These are phyloP conservation scores for Epizoanthus scotinus DNA, from an alignment of 92 coral and sea anemone genomes.

Conservation along the genomic window DNA sequence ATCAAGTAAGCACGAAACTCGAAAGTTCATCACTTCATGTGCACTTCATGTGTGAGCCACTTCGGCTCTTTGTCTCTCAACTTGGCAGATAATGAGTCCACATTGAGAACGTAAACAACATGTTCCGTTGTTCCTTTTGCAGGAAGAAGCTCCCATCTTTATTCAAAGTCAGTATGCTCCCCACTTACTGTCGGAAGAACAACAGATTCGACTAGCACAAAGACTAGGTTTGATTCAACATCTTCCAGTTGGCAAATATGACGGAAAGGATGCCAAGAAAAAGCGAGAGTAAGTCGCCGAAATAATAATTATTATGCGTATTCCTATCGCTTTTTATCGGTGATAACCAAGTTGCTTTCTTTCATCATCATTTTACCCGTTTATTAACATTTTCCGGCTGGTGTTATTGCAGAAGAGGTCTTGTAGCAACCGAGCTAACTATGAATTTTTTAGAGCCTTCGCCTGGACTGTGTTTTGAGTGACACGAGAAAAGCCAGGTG, in stretches of 20 bases:
- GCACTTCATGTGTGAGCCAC: too few species aligned
- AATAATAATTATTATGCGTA: constrained; percentile 11
- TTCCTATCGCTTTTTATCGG: not conserved
- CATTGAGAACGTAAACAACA: not conserved
- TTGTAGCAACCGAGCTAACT: constrained; percentile 5
- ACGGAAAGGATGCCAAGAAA: constrained; percentile 91
- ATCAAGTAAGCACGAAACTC: constrained; percentile 72
- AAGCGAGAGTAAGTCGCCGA: constrained; percentile 83
- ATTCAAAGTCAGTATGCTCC: constrained; percentile 99
- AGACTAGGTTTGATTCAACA: constrained; percentile 96
- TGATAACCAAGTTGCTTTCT: not conserved
- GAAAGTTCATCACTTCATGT: too few species aligned
- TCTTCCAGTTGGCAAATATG: constrained; percentile 95
- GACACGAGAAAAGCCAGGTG: not conserved
- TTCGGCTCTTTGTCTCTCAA: constrained; percentile 31
- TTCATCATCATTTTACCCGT: not conserved
- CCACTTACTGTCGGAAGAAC: constrained; percentile 95
- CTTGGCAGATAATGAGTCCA: constrained; percentile 8
- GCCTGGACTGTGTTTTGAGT: not conserved
- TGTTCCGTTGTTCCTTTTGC: not conserved
- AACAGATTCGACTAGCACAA: constrained; percentile 97
- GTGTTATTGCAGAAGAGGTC: not conserved
- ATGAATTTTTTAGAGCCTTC: constrained; percentile 25
- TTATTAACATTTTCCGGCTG: not conserved
- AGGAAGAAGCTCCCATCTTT: constrained; percentile 99